Percentiles rank a stretch among this genome's conserved stretches.
These are phyloP conservation scores for Picus viridis DNA, from an alignment of 2,797 vertebrate genomes.

Conservation along the genomic window DNA sequence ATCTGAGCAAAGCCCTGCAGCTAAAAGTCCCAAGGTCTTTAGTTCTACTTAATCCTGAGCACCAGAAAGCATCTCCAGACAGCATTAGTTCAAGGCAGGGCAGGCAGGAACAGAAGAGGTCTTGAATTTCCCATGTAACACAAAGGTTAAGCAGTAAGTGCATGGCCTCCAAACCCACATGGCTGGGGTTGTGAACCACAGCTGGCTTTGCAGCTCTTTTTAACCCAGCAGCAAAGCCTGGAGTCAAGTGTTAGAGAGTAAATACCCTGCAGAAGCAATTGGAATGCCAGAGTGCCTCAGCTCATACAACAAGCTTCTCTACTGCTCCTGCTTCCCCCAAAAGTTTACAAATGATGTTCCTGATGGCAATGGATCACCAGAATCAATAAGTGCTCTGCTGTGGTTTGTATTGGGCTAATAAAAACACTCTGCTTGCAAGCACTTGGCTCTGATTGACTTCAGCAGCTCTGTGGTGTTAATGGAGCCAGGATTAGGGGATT, in stretches of 20 bases:
- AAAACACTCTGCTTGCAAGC: constrained; percentile 20
- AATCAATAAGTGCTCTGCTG: constrained; percentile 52
- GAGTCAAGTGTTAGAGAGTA: not conserved
- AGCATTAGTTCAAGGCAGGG: not conserved
- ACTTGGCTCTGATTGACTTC: not conserved
- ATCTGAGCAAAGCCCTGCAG: not conserved
- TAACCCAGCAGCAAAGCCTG: not conserved
- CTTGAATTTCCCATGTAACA: not conserved
- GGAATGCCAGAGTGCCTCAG: not conserved
- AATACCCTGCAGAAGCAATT: not conserved
- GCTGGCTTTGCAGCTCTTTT: not conserved
- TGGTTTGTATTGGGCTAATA: constrained; percentile 53
- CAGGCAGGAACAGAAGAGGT: not conserved
- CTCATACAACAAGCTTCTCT: not conserved
- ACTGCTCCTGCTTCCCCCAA: constrained; percentile 7
- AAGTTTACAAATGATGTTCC: constrained; percentile 61
- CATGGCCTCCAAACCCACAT: not conserved
- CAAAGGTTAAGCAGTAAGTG: not conserved
- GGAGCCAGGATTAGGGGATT: not conserved
- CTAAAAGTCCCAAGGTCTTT: constrained; percentile 11
- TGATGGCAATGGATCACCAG: constrained; percentile 42
- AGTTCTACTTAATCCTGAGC: not conserved
- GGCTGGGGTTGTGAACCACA: not conserved
- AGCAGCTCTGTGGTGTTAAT: not conserved
- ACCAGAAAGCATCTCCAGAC: not conserved